These are phyloP conservation scores for Conomelus anceps DNA, from an alignment of 2,888 invertebrate genomes.

Conservation along the genomic window DNA sequence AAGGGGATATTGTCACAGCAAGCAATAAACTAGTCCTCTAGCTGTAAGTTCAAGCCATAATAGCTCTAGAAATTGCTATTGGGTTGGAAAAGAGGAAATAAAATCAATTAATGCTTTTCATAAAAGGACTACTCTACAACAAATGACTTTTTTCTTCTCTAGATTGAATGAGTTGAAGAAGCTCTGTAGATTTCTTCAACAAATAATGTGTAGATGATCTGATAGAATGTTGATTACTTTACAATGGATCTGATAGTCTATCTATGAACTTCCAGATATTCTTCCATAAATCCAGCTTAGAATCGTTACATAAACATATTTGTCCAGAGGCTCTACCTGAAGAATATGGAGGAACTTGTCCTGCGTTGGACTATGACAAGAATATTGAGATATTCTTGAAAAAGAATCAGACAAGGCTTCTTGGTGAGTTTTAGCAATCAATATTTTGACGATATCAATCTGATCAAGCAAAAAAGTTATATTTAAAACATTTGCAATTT, in stretches of 20 bases:
- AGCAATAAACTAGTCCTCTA: no score
- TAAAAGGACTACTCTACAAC: no score
- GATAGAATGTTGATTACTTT: neutral
- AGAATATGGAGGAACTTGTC: slow-evolving; percentile 58
- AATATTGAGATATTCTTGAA: slow-evolving; percentile 23
- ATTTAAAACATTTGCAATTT: no score
- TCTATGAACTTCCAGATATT: slow-evolving; percentile 43
- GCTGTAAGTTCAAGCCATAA: no score
- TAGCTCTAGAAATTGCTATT: no score
- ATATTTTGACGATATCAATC: neutral
- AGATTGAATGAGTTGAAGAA: no score
- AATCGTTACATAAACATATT: slow-evolving; percentile 65
- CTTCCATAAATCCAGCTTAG: slow-evolving; percentile 65
- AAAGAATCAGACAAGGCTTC: slow-evolving; percentile 24
- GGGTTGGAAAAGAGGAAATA: no score
- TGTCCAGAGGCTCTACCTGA: slow-evolving; percentile 61
- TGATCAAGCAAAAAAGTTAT: no score
- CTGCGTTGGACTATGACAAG: slow-evolving; percentile 25
- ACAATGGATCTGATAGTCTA: neutral
- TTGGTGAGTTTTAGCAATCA: slow-evolving; percentile 22
- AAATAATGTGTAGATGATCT: neutral
- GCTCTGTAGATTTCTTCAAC: no score
- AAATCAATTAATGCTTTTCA: no score
- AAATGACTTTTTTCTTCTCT: no score
- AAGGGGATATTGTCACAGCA: no score